Evolutionary conservation across 2,113 vertebrate genomes (phyloP), one percentile per base, ranked within the genome.

Genomic region (Halcyon senegalensis): DNA sequence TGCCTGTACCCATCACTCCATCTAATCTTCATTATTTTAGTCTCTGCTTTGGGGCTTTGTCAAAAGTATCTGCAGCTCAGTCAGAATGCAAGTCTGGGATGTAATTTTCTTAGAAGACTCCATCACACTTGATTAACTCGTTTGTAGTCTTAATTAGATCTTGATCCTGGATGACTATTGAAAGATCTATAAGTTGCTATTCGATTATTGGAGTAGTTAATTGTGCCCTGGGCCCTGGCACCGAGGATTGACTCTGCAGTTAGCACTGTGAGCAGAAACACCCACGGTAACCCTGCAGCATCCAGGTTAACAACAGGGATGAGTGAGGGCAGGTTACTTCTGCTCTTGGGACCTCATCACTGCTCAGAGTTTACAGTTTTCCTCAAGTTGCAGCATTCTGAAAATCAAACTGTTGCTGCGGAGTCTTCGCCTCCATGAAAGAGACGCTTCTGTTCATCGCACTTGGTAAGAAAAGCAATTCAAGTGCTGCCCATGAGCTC

Each of bases 181-280:
- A 62, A 94, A 93, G 74, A 93, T 79, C 91, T 89, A 16, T 91
- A 94, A 95, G 89, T 23, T 82, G 80, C 89, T 96, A 84, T 68
- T 96, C 84, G 95, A 91, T 91, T 95, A 95, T 82, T 87, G 84
- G 66, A 95, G 73, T 68, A 59, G 84, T 84, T 93, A 91, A 75
- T 75, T 70, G 53, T 92, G 77, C 80, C 89, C 58, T 93, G 77
- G 87, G 66, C 87, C 37, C 60, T 70, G 73, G 48, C 67, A 79
- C 58, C 56, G 51, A 56, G 48, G 80, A 48, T 19, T 66, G 73
- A 44, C 35, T 93, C 78, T 85, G 84, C 35, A 27, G 27, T 46
- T 48, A 70, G 37, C 23, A 10, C 48, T 23, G 41, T 14, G 33
- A 46, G 72, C n/a, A 50, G 86, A 62, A 94, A 62, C 25, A 59